A percentile compares a stretch with the other conserved stretches of the same genome.
Evolutionary conservation across 92 coral and sea anemone species (phyloP).

Genomic region (Ricordea florida): DNA sequence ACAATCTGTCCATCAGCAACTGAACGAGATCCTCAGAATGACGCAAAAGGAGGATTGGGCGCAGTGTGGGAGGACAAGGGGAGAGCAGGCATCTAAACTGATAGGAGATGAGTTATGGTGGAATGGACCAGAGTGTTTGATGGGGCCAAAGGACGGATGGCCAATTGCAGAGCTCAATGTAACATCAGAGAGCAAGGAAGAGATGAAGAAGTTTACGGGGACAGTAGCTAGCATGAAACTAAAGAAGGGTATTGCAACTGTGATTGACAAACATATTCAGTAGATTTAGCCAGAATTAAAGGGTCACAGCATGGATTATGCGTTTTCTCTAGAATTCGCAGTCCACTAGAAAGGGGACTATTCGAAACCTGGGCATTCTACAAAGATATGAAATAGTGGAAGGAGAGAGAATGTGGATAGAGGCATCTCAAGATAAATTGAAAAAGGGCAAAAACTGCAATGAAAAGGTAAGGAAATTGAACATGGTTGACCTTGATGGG

Average conservation of each 20-base stretch:
- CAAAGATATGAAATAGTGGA: not conserved
- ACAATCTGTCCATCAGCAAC: conserved; percentile 36
- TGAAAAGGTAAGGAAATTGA: conserved; percentile 11
- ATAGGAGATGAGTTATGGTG: conserved; percentile 30
- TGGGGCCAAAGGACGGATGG: conserved; percentile 1
- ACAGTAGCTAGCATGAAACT: not conserved
- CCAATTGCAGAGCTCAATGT: not conserved
- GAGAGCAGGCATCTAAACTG: not conserved
- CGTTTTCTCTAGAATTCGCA: not conserved
- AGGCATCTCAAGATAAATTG: conserved; percentile 9
- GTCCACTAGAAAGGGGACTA: not conserved
- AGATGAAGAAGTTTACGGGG: not conserved
- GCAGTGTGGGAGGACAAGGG: conserved; percentile 24
- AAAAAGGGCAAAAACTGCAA: not conserved
- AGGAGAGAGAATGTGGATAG: conserved; percentile 39
- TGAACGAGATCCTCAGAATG: conserved; percentile 51
- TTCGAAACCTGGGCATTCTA: not conserved
- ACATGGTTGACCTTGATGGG: conserved; percentile 15
- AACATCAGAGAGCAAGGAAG: conserved; percentile 10
- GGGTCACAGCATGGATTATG: conserved; percentile 23
- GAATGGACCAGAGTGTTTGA: conserved; percentile 35
- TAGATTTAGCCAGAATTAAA: not conserved
- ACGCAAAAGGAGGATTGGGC: conserved; percentile 47
- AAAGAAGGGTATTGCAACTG: not conserved
- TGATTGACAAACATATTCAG: not conserved